phyloP scores from a whole-genome alignment of 2,113 vertebrate genomes.

The Clupea harengus region DNA sequence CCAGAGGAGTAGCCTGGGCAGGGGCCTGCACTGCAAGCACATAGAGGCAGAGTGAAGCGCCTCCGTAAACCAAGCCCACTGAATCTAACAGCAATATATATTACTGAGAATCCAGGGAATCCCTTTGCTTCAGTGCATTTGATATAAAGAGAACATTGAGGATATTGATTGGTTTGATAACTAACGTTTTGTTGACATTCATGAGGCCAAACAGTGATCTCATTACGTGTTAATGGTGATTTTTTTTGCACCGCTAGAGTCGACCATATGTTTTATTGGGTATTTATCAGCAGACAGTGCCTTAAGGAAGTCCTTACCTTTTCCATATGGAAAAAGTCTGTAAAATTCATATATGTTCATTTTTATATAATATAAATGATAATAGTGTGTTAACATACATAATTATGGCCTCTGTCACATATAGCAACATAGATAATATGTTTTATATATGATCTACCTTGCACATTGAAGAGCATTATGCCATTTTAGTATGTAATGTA shows the following conservation, averaged over 20 bases:
- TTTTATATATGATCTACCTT: not conserved
- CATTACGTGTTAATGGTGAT: not conserved
- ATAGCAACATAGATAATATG: not conserved
- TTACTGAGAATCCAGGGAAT: not conserved
- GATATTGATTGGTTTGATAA: not conserved
- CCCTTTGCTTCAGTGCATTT: not conserved
- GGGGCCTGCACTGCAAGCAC: conserved; percentile 45
- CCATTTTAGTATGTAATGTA: not conserved
- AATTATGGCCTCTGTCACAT: not conserved
- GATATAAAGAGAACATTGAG: not conserved
- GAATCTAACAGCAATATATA: not conserved
- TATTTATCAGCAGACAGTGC: not conserved
- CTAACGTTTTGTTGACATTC: not conserved
- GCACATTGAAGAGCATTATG: not conserved
- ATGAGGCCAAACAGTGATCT: not conserved
- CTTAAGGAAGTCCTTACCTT: not conserved
- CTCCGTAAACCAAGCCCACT: not conserved
- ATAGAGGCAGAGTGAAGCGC: conserved; percentile 40
- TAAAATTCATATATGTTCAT: not conserved
- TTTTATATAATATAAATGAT: too few relatives aligned
- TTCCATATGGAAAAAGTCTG: not conserved
- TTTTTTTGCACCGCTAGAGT: too few relatives aligned
- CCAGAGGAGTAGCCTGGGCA: conserved; percentile 42
- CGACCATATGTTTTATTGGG: not conserved
- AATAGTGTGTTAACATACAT: too few relatives aligned